A percentile compares a stretch with the other conserved stretches of the same genome.
phyloP scores from a whole-genome alignment of 2,888 invertebrate species.

The Yponomeuta malinellus region DNA sequence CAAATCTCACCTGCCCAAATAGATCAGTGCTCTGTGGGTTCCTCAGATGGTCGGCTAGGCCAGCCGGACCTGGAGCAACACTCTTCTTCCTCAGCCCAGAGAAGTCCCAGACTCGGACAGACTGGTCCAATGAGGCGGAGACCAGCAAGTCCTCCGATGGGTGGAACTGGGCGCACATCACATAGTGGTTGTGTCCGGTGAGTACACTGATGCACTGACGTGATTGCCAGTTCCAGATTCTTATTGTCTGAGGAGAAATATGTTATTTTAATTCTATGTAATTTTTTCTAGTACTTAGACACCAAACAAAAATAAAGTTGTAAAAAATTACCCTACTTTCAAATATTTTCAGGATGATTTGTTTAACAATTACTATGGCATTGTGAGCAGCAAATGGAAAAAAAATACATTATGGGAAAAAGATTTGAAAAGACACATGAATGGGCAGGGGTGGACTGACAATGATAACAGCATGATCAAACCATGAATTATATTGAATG shows the following conservation, averaged over 20 bases:
- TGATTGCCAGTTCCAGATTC: constrained; percentile 99
- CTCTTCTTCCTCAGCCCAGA: constrained; percentile 97
- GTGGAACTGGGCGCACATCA: constrained; percentile 99
- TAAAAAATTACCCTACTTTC: no score
- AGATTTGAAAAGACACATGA: no score
- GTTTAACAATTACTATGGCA: no score
- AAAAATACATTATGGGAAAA: no score
- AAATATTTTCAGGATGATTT: no score
- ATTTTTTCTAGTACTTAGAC: no score
- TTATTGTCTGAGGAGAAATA: constrained; percentile 82
- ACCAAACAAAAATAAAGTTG: no score
- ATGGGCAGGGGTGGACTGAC: no score
- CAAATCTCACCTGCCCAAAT: constrained; percentile 82
- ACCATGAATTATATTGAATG: no score
- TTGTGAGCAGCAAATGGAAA: no score
- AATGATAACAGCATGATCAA: no score
- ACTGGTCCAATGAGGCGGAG: constrained; percentile 98
- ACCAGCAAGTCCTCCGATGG: constrained; percentile 97
- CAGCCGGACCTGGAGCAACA: constrained; percentile 96
- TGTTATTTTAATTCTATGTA: background rate
- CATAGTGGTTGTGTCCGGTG: constrained; percentile 99
- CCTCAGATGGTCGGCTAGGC: constrained; percentile 90
- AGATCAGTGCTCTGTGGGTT: constrained; percentile 93
- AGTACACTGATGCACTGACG: constrained; percentile 95
- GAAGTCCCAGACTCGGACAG: constrained; percentile 99